phyloP scores from a whole-genome alignment of 1,140 invertebrate genomes.

The Drosophila nigrodunni region DNA sequence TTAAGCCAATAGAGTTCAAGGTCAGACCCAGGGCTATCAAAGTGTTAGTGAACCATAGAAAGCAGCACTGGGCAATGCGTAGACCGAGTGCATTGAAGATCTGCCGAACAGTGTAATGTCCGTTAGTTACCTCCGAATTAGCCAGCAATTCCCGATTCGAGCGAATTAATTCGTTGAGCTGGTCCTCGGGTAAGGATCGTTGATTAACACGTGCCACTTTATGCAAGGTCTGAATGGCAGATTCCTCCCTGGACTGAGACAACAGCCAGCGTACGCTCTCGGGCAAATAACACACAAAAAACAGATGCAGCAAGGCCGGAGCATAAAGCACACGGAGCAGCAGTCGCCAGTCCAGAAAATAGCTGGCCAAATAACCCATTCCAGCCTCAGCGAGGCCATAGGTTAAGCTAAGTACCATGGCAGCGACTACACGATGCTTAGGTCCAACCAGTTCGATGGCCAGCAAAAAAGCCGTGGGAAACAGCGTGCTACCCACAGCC shows the following conservation, averaged over 20 bases:
- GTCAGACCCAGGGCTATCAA: constrained; percentile 93
- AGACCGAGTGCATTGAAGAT: constrained; percentile 84
- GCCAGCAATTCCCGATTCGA: constrained; percentile 70
- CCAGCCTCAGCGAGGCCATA: constrained; percentile 90
- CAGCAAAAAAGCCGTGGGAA: constrained; percentile 87
- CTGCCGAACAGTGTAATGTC: constrained; percentile 85
- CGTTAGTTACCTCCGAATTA: constrained; percentile 54
- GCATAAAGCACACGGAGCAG: constrained; percentile 88
- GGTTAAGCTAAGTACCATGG: constrained; percentile 88
- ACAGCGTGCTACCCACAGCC: constrained; percentile 87
- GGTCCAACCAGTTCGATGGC: constrained; percentile 92
- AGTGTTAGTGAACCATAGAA: constrained; percentile 89
- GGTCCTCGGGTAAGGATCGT: constrained; percentile 86
- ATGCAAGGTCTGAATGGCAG: constrained; percentile 87
- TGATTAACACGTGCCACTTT: constrained; percentile 89
- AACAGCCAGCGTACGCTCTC: constrained; percentile 91
- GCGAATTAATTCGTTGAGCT: constrained; percentile 83
- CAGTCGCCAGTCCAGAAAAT: constrained; percentile 89
- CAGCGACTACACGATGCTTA: constrained; percentile 89
- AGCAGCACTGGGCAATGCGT: constrained; percentile 87
- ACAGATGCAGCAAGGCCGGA: constrained; percentile 88
- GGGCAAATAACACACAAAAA: constrained; percentile 87
- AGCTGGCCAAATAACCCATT: constrained; percentile 88
- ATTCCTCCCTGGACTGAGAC: constrained; percentile 87
- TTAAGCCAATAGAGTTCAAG: constrained; percentile 89